These are phyloP conservation scores for Osmerus mordax DNA, from an alignment of 2,113 vertebrate genomes.

Conservation along the genomic window DNA sequence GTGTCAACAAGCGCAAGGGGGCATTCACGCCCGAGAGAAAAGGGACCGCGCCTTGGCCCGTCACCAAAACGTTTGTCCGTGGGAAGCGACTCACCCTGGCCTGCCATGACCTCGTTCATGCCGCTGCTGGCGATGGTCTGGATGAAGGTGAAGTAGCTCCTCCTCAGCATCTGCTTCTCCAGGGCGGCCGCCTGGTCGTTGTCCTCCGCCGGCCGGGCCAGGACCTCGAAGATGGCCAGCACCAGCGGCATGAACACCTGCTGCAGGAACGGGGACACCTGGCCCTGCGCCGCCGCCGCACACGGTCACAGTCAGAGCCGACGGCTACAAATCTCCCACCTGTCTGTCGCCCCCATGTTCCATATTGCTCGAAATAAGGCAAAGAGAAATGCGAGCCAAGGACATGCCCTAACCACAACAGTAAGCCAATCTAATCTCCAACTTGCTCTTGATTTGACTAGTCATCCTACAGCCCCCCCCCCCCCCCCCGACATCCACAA, in stretches of 20 bases:
- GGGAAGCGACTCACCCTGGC: constrained; percentile 79
- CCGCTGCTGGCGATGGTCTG: constrained; percentile 90
- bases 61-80: no score
- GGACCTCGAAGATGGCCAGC: constrained; percentile 89
- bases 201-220: constrained; percentile 91
- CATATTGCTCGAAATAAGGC: no score
- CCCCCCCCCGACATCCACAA: no score
- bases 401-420: not conserved
- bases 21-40: not conserved
- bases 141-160: constrained; percentile 96
- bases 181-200: constrained; percentile 95
- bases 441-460: no score
- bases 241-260: constrained; percentile 98
- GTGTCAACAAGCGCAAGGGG: not conserved
- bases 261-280: constrained; percentile 96
- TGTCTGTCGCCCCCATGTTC: no score
- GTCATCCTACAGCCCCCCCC: not conserved
- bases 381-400: not conserved
- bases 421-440: not conserved
- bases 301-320: no score
- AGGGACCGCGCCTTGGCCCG: not conserved
- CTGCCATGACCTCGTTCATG: constrained; percentile 94
- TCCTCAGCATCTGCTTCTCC: constrained; percentile 93
- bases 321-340: no score
- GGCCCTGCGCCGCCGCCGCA: constrained; percentile 67